Conservation (phyloP, 2,888 invertebrate genomes). For the Thecophora atra region DNA sequence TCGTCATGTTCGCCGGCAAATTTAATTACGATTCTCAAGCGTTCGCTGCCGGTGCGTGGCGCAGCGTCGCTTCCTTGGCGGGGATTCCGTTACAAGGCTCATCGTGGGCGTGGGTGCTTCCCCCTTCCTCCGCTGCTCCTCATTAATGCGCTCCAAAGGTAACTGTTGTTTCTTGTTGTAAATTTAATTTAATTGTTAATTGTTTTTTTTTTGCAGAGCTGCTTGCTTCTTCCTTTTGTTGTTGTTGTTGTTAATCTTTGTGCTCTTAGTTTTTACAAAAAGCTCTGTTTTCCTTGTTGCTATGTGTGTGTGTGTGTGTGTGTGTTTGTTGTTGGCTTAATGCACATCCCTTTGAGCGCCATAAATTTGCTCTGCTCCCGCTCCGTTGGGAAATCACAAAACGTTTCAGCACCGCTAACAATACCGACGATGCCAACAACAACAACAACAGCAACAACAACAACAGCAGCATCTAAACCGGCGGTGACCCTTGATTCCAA, state of each 20-base stretch:
- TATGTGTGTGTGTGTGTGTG: slow-evolving; percentile 5
- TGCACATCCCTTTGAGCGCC: slow-evolving; percentile 32
- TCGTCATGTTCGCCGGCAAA: slow-evolving; percentile 65
- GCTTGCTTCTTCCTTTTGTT: slow-evolving; percentile 31
- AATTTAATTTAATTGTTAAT: slow-evolving; percentile 48
- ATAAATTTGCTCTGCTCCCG: slow-evolving; percentile 26
- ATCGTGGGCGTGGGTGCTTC: slow-evolving; percentile 35
- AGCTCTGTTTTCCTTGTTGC: slow-evolving; percentile 13
- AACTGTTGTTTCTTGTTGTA: slow-evolving; percentile 48
- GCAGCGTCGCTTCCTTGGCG: slow-evolving; percentile 24
- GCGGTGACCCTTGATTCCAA: background rate
- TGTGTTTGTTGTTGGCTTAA: slow-evolving; percentile 29
- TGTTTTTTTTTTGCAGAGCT: slow-evolving; percentile 47
- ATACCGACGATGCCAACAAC: slow-evolving; percentile 1
- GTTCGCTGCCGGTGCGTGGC: slow-evolving; percentile 8
- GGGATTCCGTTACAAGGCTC: too few species aligned
- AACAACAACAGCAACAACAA: slow-evolving; percentile 9
- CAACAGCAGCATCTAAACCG: background rate
- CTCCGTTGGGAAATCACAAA: slow-evolving; percentile 41
- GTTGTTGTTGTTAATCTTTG: slow-evolving; percentile 41
- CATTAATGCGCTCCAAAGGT: slow-evolving; percentile 40
- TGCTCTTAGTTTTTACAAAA: slow-evolving; percentile 35
- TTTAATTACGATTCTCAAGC: slow-evolving; percentile 65
- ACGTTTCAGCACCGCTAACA: slow-evolving; percentile 24
- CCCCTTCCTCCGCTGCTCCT: slow-evolving; percentile 24